These are phyloP conservation scores for Dasyurus viverrinus DNA, from an alignment of 2,113 vertebrate species.

Conservation along the genomic window DNA sequence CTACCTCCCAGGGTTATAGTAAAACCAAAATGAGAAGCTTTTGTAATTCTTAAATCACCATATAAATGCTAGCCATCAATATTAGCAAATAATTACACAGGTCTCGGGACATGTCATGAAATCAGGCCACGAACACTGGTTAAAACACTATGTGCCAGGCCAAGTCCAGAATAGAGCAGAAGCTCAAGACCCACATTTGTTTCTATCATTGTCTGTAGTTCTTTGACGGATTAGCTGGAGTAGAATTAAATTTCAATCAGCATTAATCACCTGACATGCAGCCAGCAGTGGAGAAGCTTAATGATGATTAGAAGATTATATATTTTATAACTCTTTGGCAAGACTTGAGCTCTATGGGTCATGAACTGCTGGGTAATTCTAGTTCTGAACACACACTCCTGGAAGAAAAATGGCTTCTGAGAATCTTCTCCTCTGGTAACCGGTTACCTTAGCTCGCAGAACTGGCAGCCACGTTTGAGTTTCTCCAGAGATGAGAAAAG, in stretches of 20 bases:
- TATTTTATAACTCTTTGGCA: conserved; percentile 65
- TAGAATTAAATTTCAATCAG: conserved; percentile 69
- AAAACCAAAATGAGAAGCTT: conserved; percentile 3
- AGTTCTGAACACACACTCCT: conserved; percentile 38
- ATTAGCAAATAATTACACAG: not conserved
- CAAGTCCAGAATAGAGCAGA: conserved; percentile 54
- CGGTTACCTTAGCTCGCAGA: not conserved
- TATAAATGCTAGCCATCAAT: not conserved
- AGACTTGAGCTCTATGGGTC: conserved; percentile 40
- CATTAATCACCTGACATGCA: conserved; percentile 62
- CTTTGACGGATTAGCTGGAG: conserved; percentile 63
- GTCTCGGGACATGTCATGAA: not conserved
- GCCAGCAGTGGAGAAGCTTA: conserved; percentile 49
- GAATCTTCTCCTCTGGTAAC: not conserved
- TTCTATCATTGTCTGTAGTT: conserved; percentile 51
- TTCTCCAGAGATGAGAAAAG: not conserved
- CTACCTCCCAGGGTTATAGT: not conserved
- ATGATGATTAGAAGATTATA: conserved; percentile 60
- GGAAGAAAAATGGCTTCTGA: conserved; percentile 58
- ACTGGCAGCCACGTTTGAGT: not conserved
- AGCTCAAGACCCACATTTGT: conserved; percentile 58
- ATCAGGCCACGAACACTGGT: not conserved
- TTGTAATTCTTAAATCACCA: conserved; percentile 42
- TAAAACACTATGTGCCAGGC: too few relatives aligned
- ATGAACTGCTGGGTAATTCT: conserved; percentile 55